These are phyloP conservation scores for Atrina japonica DNA, from an alignment of 2,888 invertebrate genomes.

Conservation along the genomic window DNA sequence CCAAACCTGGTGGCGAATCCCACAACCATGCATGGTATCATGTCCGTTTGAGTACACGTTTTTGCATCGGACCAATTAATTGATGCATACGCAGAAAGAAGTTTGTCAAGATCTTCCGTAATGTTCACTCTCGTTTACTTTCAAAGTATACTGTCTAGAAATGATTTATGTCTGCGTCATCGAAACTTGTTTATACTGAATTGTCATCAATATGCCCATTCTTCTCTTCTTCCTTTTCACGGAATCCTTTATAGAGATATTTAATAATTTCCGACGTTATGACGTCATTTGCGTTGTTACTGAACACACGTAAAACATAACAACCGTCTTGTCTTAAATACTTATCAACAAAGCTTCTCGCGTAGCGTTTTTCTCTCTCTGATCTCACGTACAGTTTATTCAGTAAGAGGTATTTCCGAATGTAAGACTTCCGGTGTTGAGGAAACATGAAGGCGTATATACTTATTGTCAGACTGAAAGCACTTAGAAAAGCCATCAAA, in stretches of 20 bases:
- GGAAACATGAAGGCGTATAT: constrained; percentile 69
- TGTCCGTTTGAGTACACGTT: too few relatives aligned
- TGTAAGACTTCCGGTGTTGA: constrained; percentile 64
- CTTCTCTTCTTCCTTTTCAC: constrained; percentile 30
- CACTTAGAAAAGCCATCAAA: constrained; percentile 61
- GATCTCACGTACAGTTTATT: constrained; percentile 52
- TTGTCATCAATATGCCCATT: constrained; percentile 14
- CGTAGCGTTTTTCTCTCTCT: constrained; percentile 55
- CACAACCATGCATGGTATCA: too few relatives aligned
- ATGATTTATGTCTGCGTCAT: too few relatives aligned
- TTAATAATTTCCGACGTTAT: constrained; percentile 64
- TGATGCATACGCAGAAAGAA: too few relatives aligned
- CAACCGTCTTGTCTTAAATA: constrained; percentile 71
- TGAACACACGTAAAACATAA: constrained; percentile 66
- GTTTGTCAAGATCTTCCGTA: too few relatives aligned
- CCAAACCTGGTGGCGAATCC: too few relatives aligned
- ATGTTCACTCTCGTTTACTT: too few relatives aligned
- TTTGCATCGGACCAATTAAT: too few relatives aligned
- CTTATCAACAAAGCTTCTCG: constrained; percentile 63
- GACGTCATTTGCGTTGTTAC: constrained; percentile 69
- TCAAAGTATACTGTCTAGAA: neutral
- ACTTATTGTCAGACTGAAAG: constrained; percentile 61
- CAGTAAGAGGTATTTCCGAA: constrained; percentile 69
- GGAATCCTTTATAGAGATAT: constrained; percentile 58
- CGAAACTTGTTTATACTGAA: too few relatives aligned